Evolutionary conservation across 1,140 invertebrate genomes (phyloP).

Genomic region (Orchesella cincta): DNA sequence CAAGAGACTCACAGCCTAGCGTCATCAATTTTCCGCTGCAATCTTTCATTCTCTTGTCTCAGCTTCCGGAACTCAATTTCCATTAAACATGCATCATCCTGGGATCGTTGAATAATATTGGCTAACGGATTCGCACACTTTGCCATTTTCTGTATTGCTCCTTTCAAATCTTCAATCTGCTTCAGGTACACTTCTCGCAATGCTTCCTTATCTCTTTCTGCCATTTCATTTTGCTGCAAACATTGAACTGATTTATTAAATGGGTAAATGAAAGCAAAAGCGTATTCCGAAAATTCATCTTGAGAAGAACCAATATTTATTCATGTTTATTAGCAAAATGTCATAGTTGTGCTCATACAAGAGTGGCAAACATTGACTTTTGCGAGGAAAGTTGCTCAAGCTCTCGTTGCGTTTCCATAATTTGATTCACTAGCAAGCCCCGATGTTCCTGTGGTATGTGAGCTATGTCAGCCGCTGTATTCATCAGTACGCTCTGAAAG

Average conservation of each 20-base stretch:
- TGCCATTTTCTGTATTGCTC: not conserved
- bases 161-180: not conserved
- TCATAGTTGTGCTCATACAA: no score
- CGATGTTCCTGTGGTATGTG: not conserved
- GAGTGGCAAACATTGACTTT: no score
- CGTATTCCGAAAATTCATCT: no score
- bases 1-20: not conserved
- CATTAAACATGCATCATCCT: slow-evolving; percentile 13
- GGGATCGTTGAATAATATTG: not conserved
- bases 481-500: not conserved
- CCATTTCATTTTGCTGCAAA: not conserved
- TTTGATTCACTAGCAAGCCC: not conserved
- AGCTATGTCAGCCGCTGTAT: not conserved
- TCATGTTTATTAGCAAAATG: no score
- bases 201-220: not conserved
- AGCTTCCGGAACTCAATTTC: slow-evolving; percentile 18
- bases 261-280: no score
- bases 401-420: not conserved
- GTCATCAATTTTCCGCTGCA: slow-evolving; percentile 6
- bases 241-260: no score
- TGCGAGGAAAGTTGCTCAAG: not conserved
- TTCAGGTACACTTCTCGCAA: not conserved
- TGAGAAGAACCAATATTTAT: no score
- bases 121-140: slow-evolving; percentile 19
- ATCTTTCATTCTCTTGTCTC: not conserved